A percentile compares a stretch with the other conserved stretches of the same genome.
Evolutionary conservation across 92 coral and sea anemone species (phyloP).

Genomic region (Phenganax marumi): DNA sequence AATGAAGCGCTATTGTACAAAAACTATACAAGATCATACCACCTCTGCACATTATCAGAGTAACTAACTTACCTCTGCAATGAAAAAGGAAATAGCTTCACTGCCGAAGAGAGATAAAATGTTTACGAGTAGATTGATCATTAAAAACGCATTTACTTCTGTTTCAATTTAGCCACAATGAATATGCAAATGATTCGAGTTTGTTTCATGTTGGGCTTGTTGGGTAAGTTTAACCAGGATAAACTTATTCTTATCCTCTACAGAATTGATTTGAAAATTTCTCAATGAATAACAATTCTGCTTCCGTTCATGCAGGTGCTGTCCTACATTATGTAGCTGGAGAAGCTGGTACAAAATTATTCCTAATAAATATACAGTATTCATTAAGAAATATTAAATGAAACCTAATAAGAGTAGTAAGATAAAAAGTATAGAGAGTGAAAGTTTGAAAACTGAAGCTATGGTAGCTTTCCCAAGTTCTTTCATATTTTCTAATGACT

Average conservation of each 20-base stretch:
- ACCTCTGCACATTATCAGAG: not conserved
- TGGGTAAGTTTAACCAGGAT: conserved; percentile 7
- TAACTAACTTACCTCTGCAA: not conserved
- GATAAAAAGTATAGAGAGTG: not conserved
- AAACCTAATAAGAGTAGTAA: not conserved
- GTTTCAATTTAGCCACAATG: not conserved
- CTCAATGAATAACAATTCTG: not conserved
- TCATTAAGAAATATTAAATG: not conserved
- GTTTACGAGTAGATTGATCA: not conserved
- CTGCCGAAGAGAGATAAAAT: not conserved
- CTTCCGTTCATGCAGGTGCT: not conserved
- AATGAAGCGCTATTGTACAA: not conserved
- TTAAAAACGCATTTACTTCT: not conserved
- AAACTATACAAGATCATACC: not conserved
- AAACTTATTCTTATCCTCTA: not conserved
- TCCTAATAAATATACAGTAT: not conserved
- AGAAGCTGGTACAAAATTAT: conserved; percentile 15
- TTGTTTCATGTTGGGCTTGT: conserved; percentile 13
- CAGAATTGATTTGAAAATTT: not conserved
- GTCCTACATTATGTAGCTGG: conserved; percentile 2
- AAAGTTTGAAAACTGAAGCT: not conserved
- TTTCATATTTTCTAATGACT: not conserved
- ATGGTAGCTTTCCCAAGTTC: not conserved
- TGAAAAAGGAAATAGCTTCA: not conserved
- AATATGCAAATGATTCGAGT: conserved; percentile 11